Base-by-base conservation (phyloP, 2,113 vertebrate genomes). In the Condylura cristata region DNA sequence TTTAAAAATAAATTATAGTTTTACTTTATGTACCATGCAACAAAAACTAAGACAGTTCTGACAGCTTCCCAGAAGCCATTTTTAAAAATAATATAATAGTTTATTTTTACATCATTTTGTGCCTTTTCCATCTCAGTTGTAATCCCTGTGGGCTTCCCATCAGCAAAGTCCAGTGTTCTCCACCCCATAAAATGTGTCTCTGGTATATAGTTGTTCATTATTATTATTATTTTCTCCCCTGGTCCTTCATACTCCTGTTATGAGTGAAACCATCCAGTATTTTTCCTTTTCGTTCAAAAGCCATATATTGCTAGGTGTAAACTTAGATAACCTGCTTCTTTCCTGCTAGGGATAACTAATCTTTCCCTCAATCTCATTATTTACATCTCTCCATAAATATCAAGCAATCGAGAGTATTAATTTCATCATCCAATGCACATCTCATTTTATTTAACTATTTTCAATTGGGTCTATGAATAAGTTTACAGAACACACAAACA, bases 311-410 rank as follows among this genome's bases (percentile, higher is more conserved):
- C 37, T 53, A 41, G 30, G 3, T n/a, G 14, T 68, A 82, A 90
- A 95, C 65, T 44, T 53, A 74, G 26, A 51, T 65, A 81, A 53
- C 10, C 2, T 87, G 86, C 89, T 22, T 78, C 32, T 88, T 95
- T 86, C 22, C 41, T 61, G 7, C 61, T 84, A 37, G 7, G 17
- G 18, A 75, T 80, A 61, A 87, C 6, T 80, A 61, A 87, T 5
- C 26, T 93, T 92, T 66, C 92, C n/a, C 17, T 93, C 32, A 72
- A 39, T 66, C 39, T 76, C 60, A 94, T 86, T 80, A 89, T 71
- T 72, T 70, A 66, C 76, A 74, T 83, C n/a, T 85, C 26, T 74
- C 53, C 39, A 37, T 66, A 92, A 76, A 85, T 88, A 96, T 68
- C 81, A 78, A 87, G 66, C 20, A 60, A 46, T 20, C 51, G 66